Conservation (phyloP, 2,113 vertebrate species). For the Onychostruthus taczanowskii region DNA sequence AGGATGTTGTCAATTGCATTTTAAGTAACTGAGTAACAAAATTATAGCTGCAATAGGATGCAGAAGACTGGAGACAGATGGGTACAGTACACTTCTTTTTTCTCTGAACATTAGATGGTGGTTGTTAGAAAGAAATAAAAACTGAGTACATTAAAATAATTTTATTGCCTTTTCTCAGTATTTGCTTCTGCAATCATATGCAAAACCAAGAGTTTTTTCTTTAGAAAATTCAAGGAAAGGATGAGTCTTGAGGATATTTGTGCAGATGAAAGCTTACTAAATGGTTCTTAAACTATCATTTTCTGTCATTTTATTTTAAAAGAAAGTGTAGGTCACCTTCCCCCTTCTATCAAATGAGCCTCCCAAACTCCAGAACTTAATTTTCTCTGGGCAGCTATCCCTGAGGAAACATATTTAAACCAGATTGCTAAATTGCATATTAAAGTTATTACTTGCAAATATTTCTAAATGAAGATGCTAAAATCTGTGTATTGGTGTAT, state of each 20-base stretch:
- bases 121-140: not conserved
- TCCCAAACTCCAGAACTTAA: not conserved
- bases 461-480: not conserved
- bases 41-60: not conserved
- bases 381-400: not conserved
- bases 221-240: not conserved
- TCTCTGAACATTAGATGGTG: not conserved
- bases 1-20: not conserved
- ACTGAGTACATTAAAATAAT: not conserved
- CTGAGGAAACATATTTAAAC: not conserved
- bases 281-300: not conserved
- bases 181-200: not conserved
- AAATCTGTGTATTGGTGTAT: not conserved
- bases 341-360: not conserved
- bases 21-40: not conserved
- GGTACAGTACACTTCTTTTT: not conserved
- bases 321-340: not conserved
- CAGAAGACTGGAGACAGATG: not conserved
- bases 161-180: not conserved
- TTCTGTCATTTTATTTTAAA: not conserved
- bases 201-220: not conserved
- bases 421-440: not conserved
- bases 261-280: not conserved
- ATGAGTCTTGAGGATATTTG: not conserved
- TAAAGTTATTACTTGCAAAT: not conserved